These are phyloP conservation scores for Synodontis membranacea DNA, from an alignment of 2,113 vertebrate genomes.

Conservation along the genomic window DNA sequence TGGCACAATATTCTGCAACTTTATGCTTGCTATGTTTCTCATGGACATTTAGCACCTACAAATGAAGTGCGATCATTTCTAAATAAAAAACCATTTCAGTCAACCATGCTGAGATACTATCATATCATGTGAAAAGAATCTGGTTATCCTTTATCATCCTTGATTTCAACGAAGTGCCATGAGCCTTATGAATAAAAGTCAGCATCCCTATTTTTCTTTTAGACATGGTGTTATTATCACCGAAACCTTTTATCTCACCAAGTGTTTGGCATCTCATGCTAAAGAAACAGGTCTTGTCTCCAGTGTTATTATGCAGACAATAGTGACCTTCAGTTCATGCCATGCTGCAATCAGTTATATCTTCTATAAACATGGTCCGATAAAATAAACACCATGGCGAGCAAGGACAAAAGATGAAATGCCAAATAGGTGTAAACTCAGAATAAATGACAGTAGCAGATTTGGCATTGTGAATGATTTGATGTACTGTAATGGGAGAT, in stretches of 20 bases:
- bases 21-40: background rate
- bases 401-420: conserved; percentile 18
- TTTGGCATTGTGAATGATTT: background rate
- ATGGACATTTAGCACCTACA: background rate
- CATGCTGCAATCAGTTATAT: background rate
- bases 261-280: conserved; percentile 16
- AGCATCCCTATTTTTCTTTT: background rate
- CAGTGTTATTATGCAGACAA: background rate
- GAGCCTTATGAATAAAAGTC: background rate
- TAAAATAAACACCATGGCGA: background rate
- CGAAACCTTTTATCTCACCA: background rate
- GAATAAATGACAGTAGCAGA: background rate
- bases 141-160: background rate
- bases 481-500: background rate
- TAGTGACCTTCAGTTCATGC: background rate
- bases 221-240: conserved; percentile 31
- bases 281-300: conserved; percentile 7
- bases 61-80: background rate
- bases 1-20: background rate
- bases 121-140: background rate
- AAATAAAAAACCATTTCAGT: background rate
- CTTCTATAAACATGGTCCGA: background rate
- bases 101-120: background rate
- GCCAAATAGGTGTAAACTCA: conserved; percentile 11
- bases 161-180: background rate